Percentiles rank a stretch among this genome's conserved stretches.
Evolutionary conservation across 2,888 invertebrate genomes (phyloP).

Genomic region (Pilophorus perplexus): DNA sequence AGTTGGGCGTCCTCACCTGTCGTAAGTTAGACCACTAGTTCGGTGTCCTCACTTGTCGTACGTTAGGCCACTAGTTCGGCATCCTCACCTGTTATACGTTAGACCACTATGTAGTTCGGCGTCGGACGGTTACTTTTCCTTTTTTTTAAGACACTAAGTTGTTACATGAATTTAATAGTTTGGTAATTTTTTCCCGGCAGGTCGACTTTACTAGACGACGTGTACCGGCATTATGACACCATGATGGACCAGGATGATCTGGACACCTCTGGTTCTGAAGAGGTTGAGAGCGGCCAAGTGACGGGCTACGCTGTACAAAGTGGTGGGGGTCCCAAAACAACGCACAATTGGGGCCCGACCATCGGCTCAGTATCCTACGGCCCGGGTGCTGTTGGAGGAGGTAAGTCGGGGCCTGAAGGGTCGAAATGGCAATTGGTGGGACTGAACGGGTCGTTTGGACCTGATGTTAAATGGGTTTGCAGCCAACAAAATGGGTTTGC

Average conservation of each 20-base stretch:
- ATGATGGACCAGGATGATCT: conserved; percentile 47
- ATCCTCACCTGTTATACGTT: no score
- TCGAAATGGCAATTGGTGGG: no score
- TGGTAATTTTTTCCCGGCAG: no score
- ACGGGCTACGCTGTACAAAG: conserved; percentile 57
- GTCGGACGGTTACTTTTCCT: no score
- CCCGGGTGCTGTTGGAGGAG: conserved; percentile 9
- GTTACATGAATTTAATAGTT: no score
- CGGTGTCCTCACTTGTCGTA: no score
- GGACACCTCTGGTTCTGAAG: conserved; percentile 53
- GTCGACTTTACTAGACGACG: conserved; percentile 67
- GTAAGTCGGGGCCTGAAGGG: background rate
- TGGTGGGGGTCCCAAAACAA: conserved; percentile 39
- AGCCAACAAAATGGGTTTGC: background rate
- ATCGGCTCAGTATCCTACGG: conserved; percentile 26
- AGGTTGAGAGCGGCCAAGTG: conserved; percentile 61
- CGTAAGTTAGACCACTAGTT: no score
- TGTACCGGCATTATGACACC: conserved; percentile 61
- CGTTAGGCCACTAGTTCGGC: no score
- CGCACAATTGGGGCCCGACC: background rate
- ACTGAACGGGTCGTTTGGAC: no score
- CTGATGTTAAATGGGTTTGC: background rate
- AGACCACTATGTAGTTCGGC: no score
- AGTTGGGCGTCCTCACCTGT: no score
- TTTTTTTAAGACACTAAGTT: no score